Conservation (phyloP, 2,113 vertebrate genomes). For the Coptodon bakossiorum region DNA sequence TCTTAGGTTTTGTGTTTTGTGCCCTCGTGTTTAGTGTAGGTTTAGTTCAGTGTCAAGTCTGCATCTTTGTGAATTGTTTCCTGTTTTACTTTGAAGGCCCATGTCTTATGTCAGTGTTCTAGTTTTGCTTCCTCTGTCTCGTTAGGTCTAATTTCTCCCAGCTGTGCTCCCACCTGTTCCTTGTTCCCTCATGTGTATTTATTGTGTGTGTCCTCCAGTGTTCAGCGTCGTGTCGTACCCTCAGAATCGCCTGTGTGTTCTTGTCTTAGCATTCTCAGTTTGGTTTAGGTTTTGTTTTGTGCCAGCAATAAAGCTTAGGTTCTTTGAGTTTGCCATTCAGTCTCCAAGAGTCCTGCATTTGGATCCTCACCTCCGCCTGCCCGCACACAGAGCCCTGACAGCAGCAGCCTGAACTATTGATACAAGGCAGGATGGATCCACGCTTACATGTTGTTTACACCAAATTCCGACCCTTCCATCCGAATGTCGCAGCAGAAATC, state of each 20-base stretch:
- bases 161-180: background rate
- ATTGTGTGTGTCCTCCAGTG: background rate
- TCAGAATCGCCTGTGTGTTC: rapidly evolving
- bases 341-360: background rate
- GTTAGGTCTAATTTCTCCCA: background rate
- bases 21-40: background rate
- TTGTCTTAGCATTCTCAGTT: background rate
- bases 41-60: background rate
- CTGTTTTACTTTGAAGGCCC: background rate
- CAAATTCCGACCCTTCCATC: background rate
- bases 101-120: background rate
- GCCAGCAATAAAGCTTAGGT: background rate
- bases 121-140: background rate
- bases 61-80: background rate
- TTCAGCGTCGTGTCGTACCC: rapidly evolving
- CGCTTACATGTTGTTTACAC: background rate
- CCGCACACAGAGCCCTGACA: background rate
- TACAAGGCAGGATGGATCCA: background rate
- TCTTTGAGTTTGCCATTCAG: background rate
- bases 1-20: background rate
- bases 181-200: background rate
- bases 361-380: rapidly evolving
- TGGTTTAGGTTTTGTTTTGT: background rate
- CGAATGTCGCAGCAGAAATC: background rate
- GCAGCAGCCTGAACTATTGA: background rate